phyloP scores from a whole-genome alignment of 2,113 vertebrate genomes.

The Raja brachyura region DNA sequence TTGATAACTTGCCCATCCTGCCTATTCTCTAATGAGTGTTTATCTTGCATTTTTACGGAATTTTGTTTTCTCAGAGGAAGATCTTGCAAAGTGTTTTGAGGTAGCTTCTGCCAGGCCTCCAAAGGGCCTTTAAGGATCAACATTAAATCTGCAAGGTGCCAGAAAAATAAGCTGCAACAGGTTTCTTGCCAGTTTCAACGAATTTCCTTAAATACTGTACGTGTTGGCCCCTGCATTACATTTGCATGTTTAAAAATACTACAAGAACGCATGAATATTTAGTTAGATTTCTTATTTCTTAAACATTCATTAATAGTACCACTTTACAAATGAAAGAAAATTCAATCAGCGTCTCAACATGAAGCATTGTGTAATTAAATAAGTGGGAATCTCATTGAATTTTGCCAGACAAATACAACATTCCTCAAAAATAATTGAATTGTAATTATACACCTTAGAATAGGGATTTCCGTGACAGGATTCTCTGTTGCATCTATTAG shows the following conservation, averaged over 20 bases:
- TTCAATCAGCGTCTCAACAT: neutral
- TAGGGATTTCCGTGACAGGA: neutral
- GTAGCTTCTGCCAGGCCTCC: too few relatives aligned
- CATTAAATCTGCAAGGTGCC: neutral
- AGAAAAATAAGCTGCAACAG: neutral
- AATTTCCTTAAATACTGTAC: neutral
- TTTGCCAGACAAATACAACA: neutral
- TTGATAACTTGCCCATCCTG: too few relatives aligned
- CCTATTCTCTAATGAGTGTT: too few relatives aligned
- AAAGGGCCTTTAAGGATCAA: neutral
- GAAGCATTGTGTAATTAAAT: neutral
- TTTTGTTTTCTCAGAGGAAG: too few relatives aligned
- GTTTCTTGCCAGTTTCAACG: neutral
- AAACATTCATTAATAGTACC: neutral
- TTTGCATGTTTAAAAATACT: too few relatives aligned
- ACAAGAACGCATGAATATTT: neutral
- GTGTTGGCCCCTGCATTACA: neutral
- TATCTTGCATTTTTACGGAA: too few relatives aligned
- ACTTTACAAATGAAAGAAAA: neutral
- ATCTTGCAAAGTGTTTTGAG: too few relatives aligned
- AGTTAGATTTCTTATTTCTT: neutral
- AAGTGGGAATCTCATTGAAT: neutral
- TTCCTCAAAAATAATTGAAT: neutral
- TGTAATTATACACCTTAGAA: neutral
- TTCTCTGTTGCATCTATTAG: neutral